Evolutionary conservation across 2,113 vertebrate genomes (phyloP).

Genomic region (Pangasianodon gigas): DNA sequence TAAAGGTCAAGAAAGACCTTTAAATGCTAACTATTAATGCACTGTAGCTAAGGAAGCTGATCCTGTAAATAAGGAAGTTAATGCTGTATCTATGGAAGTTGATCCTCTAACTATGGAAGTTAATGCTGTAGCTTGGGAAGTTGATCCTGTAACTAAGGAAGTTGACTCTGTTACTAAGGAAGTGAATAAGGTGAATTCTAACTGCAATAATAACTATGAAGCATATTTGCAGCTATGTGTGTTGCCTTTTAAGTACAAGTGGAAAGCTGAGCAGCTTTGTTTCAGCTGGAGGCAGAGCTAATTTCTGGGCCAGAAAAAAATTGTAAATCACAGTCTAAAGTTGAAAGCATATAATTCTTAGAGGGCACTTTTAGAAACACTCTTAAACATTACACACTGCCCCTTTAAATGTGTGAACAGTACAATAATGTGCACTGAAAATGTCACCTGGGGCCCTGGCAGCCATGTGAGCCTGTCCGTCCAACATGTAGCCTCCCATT

Average conservation of each 20-base stretch:
- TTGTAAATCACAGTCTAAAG: neutral
- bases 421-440: neutral
- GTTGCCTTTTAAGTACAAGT: neutral
- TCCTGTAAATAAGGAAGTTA: neutral
- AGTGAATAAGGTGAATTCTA: neutral
- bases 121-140: neutral
- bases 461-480: slow-evolving; percentile 89
- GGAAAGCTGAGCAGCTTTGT: neutral
- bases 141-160: neutral
- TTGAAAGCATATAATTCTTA: neutral
- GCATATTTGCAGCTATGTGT: neutral
- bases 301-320: neutral
- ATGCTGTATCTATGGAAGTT: neutral
- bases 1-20: neutral
- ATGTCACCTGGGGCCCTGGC: slow-evolving; percentile 84
- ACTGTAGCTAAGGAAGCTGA: neutral
- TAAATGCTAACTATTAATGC: neutral
- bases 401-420: neutral
- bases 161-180: neutral
- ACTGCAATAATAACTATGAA: neutral
- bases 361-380: neutral
- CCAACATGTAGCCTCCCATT: slow-evolving; percentile 90
- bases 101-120: neutral
- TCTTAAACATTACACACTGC: neutral
- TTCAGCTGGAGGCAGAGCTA: neutral